Conservation (phyloP, 2,113 vertebrate genomes). For the Lepisosteus osseus region DNA sequence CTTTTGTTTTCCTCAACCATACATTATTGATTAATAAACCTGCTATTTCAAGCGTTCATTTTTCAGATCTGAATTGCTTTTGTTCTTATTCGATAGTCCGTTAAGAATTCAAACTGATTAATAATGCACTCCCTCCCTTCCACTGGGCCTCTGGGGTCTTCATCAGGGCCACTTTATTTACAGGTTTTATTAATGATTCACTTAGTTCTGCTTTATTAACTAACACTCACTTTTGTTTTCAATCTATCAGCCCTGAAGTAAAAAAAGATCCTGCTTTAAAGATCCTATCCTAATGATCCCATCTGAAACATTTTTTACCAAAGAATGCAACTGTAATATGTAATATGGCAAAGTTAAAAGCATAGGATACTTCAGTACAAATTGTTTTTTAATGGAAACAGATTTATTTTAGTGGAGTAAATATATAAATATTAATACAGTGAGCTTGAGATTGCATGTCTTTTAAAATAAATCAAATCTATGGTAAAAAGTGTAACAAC, state of each 20-base stretch:
- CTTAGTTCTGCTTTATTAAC: conserved; percentile 59
- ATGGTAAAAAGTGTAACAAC: not conserved
- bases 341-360: too few species aligned
- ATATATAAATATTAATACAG: too few species aligned
- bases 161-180: conserved; percentile 41
- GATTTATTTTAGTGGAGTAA: too few species aligned
- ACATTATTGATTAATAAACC: conserved; percentile 30
- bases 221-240: conserved; percentile 23
- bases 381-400: too few species aligned
- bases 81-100: conserved; percentile 56
- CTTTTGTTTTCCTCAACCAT: conserved; percentile 19
- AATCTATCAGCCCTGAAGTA: not conserved
- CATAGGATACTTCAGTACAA: too few species aligned
- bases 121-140: conserved; percentile 32
- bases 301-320: too few species aligned
- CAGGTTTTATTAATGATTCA: conserved; percentile 61
- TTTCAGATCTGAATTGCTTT: conserved; percentile 36
- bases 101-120: conserved; percentile 44
- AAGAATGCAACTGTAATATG: too few species aligned
- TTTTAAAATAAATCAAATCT: too few species aligned
- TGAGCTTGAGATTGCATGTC: too few species aligned
- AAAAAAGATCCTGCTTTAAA: too few species aligned
- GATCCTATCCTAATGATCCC: too few species aligned
- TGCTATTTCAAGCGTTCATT: conserved; percentile 33
- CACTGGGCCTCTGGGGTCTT: conserved; percentile 18